Conservation (phyloP, 2,797 vertebrate species). For the Falco novaeseelandiae region DNA sequence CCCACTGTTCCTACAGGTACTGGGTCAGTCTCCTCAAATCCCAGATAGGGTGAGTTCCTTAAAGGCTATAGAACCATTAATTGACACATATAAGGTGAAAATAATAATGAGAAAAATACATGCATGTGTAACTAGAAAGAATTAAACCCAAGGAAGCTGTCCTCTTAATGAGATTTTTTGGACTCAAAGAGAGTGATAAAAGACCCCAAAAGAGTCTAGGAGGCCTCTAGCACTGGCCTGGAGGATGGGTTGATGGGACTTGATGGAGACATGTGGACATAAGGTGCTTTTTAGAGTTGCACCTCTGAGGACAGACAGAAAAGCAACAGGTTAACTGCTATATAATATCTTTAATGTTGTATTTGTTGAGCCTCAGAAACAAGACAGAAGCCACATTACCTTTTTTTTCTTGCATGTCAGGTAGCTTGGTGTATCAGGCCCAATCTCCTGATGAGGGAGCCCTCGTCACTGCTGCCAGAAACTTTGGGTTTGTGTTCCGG, state of each 20-base stretch:
- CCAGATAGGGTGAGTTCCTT: neutral
- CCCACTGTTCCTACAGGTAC: neutral
- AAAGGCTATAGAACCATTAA: neutral
- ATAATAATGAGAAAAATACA: neutral
- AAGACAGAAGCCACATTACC: neutral
- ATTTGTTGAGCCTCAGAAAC: neutral
- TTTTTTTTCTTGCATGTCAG: slow-evolving; percentile 59
- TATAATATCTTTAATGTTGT: neutral
- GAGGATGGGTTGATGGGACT: neutral
- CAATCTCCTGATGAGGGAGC: slow-evolving; percentile 97
- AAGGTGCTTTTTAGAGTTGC: neutral
- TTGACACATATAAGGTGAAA: neutral
- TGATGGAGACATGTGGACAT: neutral
- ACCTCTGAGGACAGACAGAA: neutral
- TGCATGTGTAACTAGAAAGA: neutral
- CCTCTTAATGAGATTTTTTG: neutral
- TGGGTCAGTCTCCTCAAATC: neutral
- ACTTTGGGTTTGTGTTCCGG: slow-evolving; percentile 92
- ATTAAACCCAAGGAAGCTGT: neutral
- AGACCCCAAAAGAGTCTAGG: neutral
- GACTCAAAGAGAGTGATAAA: neutral
- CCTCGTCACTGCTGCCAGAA: slow-evolving; percentile 91
- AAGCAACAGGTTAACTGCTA: neutral
- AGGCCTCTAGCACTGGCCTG: neutral
- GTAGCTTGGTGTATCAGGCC: slow-evolving; percentile 89